Evolutionary conservation across 2,113 vertebrate genomes (phyloP), one percentile per base, ranked within the genome.

Genomic region (Dicaeum eximium): DNA sequence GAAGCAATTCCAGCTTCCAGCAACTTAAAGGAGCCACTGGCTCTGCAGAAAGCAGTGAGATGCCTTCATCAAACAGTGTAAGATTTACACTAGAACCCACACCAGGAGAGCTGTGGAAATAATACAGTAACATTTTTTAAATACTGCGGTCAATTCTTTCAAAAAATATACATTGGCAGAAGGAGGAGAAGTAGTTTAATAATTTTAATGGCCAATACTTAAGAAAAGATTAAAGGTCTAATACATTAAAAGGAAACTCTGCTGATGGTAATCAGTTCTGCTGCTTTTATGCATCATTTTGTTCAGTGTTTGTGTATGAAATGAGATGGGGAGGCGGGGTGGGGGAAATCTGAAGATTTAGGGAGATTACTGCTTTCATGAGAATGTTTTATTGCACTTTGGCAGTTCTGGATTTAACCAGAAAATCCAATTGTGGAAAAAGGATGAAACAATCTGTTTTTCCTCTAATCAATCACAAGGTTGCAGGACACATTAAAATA

Each of bases 401-500:
- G n/a, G 80, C 88, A 92, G 72, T 93, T 89, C 90, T 92, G 88
- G 90, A 86, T 96, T 96, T 94, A 95, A 88, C 83, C 53, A 93
- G 96, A 96, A 96, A 96, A 96, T 96, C 88, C 94, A 97, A 95
- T 95, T 88, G 94, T 90, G 88, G 88, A 81, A 93, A 97, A 97
- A 96, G 93, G 93, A 83, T 95, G 93, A 95, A 97, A 97, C 95
- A 96, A 95, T 96, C 93, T 93, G 86, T 53, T 96, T 96, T 96
- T 92, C 72, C 69, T 88, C 83, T 93, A 95, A 96, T 92, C 95
- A 95, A 88, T 97, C 95, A 95, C 65, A 80, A 84, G 72, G 56
- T 79, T 94, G 75, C 71, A 93, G 60, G 85, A 92, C 69, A 81
- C 80, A 96, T 93, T 95, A 94, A 95, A 97, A 96, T 91, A 96